Evolutionary conservation across 2,797 vertebrate species (phyloP).

Genomic region (Notolabrus celidotus): DNA sequence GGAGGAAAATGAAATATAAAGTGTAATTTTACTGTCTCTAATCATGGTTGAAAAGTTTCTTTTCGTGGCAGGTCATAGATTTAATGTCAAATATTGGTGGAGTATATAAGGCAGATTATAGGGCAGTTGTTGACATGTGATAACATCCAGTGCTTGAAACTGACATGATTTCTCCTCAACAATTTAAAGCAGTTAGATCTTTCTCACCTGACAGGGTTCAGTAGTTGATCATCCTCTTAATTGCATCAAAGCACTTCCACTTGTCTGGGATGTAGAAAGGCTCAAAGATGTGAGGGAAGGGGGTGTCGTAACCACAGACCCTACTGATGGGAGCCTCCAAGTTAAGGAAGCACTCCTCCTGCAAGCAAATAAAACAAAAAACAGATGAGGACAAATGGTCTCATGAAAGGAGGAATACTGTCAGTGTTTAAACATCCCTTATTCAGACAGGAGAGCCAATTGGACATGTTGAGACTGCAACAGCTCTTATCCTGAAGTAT

Average conservation of each 20-base stretch:
- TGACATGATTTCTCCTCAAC: conserved; percentile 1
- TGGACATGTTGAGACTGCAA: conserved; percentile 29
- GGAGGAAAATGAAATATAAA: neutral
- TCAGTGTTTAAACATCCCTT: conserved; percentile 22
- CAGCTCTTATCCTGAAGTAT: neutral
- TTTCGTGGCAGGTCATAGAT: conserved; percentile 17
- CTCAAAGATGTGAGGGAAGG: conserved; percentile 97
- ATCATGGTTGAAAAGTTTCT: conserved; percentile 6
- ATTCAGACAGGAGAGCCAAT: conserved; percentile 9
- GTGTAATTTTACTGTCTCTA: conserved; percentile 9
- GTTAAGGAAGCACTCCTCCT: conserved; percentile 99
- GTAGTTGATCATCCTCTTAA: conserved; percentile 97
- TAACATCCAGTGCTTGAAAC: conserved; percentile 33
- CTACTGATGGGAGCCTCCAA: conserved; percentile 95
- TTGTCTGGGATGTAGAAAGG: conserved; percentile 99
- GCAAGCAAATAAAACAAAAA: conserved; percentile 23
- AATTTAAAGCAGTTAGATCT: conserved; percentile 13
- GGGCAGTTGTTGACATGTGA: conserved; percentile 14
- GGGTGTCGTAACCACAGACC: conserved; percentile 98
- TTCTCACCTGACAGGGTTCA: conserved; percentile 79
- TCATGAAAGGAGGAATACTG: neutral
- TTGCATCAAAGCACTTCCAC: conserved; percentile 98
- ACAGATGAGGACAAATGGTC: conserved; percentile 19
- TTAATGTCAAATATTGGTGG: conserved; percentile 16
- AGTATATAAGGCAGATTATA: conserved; percentile 43